phyloP scores from a whole-genome alignment of 2,888 invertebrate species.

The Tetropium fuscum region DNA sequence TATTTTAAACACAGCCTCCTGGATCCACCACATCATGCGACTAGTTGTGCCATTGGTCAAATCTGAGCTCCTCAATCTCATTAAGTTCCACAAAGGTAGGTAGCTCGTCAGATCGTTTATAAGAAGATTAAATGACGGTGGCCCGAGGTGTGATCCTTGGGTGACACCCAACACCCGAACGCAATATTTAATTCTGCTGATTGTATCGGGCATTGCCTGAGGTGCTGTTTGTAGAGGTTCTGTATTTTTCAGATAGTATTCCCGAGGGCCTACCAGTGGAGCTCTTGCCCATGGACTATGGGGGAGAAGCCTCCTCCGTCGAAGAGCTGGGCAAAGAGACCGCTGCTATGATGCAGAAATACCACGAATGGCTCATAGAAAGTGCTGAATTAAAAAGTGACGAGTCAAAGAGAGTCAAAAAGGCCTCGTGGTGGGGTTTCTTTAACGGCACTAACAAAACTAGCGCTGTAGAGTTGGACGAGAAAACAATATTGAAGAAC shows the following conservation, averaged over 20 bases:
- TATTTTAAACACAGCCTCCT: conserved; percentile 75
- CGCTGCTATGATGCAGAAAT: conserved; percentile 70
- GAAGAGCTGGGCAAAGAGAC: conserved; percentile 72
- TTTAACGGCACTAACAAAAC: conserved; percentile 50
- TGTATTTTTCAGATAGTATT: conserved; percentile 56
- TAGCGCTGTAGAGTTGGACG: conserved; percentile 51
- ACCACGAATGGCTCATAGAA: conserved; percentile 74
- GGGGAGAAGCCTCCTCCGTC: conserved; percentile 70
- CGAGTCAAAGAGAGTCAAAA: conserved; percentile 62
- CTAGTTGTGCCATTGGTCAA: conserved; percentile 75
- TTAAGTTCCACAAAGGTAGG: conserved; percentile 69
- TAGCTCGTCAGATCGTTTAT: too few relatives aligned
- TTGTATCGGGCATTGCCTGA: too few relatives aligned
- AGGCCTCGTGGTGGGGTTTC: conserved; percentile 61
- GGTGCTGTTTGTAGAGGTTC: too few relatives aligned
- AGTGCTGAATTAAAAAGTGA: conserved; percentile 70
- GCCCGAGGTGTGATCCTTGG: too few relatives aligned
- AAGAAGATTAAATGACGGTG: too few relatives aligned
- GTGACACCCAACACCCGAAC: too few relatives aligned
- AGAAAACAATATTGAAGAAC: conserved; percentile 58
- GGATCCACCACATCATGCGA: conserved; percentile 77
- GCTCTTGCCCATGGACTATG: conserved; percentile 70
- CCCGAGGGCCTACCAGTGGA: conserved; percentile 62
- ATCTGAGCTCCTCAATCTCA: conserved; percentile 71
- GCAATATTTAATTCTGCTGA: too few relatives aligned